Evolutionary conservation across 2,797 vertebrate species (phyloP), one percentile per base, ranked within the genome.

Genomic region (Numenius phaeopus): DNA sequence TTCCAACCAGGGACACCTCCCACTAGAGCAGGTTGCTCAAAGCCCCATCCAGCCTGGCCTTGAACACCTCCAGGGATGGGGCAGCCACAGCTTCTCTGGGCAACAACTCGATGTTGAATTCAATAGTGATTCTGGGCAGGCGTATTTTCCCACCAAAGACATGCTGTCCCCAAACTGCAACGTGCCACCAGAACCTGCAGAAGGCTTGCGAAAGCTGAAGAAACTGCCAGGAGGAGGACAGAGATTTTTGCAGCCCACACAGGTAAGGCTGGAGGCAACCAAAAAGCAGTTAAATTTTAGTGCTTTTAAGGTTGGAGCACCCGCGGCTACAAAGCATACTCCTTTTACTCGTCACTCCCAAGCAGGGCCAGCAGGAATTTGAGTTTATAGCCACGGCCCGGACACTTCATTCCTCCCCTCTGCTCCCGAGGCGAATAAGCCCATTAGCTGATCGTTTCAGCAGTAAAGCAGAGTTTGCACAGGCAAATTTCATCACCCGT

Each of bases 401-500:
- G 50, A 69, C 10, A 16, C 39, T 54, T 81, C 54, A 42, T 37
- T 86, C 40, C n/a, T 58, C 57, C 55, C 40, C 34, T 70, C 66
- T 75, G 21, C 16, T 69, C 80, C 66, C 34, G 66, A 4, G 37
- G 78, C 30, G 89, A 21, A 19, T 23, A 78, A 66, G 40, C 4
- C 2, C 17, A 52, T 80, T 37, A 84, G 58, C 37, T 46, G 14
- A 55, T 72, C 2, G 1, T 50, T 87, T 89, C 57, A 58, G 72
- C 19, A 70, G 55, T 47, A 65, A 94, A 79, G 71, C 12, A 17
- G 61, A 66, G 49, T 83, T 84, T 92, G 67, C 57, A 95, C 69
- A 87, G 42, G 67, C 62, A 82, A 86, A 92, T 72, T 62, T 87
- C 75, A 62, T 81, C 92, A 93, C 50, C 83, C 75, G 50, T 67